Evolutionary conservation across 1,140 invertebrate genomes (phyloP).

Genomic region (Calycopis cecrops): DNA sequence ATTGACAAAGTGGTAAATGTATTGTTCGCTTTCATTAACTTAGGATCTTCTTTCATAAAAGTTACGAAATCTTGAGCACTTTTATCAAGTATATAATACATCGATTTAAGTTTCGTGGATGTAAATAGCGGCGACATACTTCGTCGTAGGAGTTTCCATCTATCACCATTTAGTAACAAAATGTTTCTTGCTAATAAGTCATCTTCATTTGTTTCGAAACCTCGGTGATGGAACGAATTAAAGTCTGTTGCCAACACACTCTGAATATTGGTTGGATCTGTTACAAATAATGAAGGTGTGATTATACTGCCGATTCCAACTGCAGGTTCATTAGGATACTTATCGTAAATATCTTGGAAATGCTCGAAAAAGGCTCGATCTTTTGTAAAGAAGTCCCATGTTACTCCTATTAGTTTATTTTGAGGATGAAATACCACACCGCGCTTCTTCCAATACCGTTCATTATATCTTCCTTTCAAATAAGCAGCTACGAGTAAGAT

Average conservation of each 20-base stretch:
- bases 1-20: too few species aligned
- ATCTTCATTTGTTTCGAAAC: constrained; percentile 60
- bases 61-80: too few species aligned
- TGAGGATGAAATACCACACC: constrained; percentile 8
- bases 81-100: constrained; percentile 24
- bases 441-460: constrained; percentile 18
- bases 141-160: constrained; percentile 57
- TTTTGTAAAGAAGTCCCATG: constrained; percentile 11
- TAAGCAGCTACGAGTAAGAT: background rate
- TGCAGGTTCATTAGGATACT: constrained; percentile 23
- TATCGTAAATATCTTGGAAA: constrained; percentile 28
- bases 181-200: constrained; percentile 75
- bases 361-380: constrained; percentile 26
- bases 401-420: background rate
- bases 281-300: constrained; percentile 58
- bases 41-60: too few species aligned
- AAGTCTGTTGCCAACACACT: constrained; percentile 68
- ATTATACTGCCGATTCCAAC: constrained; percentile 49
- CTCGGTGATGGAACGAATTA: constrained; percentile 61
- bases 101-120: constrained; percentile 54
- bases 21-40: too few species aligned
- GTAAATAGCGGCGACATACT: constrained; percentile 63
- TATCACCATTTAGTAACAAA: constrained; percentile 54
- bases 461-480: constrained; percentile 5
- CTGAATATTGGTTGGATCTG: constrained; percentile 71